Evolutionary conservation across 37 sponge, comb jelly and placozoan genomes (phyloP), one percentile per base, ranked within the genome.

Genomic region (Eunapius fragilis): DNA sequence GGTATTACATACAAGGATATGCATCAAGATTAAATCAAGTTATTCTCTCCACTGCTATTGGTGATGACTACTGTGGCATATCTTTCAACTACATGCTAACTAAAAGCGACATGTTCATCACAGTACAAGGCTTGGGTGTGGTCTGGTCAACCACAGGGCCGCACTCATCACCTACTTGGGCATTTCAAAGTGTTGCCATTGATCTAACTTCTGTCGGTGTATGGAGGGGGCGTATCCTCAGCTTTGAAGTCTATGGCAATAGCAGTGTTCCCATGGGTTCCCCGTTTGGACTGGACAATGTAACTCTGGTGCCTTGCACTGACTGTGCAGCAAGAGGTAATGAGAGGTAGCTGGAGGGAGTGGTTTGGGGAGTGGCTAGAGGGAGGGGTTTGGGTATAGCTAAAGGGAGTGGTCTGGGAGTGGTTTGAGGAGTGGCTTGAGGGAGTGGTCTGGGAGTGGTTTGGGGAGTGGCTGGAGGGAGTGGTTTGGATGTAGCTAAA

Each of bases 271-370:
- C 41, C 11, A 4, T 5, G 11, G 75, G 27, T 23, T 35, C 30
- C 6, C 28, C 41, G 27, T 45, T 47, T 38, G 72, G 84, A 67
- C 30, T 89, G 74, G 89, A 84, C 33, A 89, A 89, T 50, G 70
- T 89, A 27, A 84, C 84, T 31, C 77, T 89, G 24, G 79, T 84
- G 30, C 89, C 89, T 0, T 89, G 89, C 75, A 72, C 70, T 22
- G 89, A 89, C 35, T 89, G 89, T 69, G n/a, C 58, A 17, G 41
- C 84, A 17, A 78, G 72, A 84, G 89, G 89, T 89, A 77, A 0
- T n/a, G n/a, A n/a, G n/a, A n/a, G n/a, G n/a, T n/a, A n/a, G n/a
- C n/a, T n/a, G n/a, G n/a, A n/a, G n/a, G n/a, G n/a, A n/a, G n/a
- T n/a, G n/a, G n/a, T n/a, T n/a, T n/a, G n/a, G n/a, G n/a, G n/a